phyloP scores from a whole-genome alignment of 2,113 vertebrate genomes.

The Boleophthalmus pectinirostris region DNA sequence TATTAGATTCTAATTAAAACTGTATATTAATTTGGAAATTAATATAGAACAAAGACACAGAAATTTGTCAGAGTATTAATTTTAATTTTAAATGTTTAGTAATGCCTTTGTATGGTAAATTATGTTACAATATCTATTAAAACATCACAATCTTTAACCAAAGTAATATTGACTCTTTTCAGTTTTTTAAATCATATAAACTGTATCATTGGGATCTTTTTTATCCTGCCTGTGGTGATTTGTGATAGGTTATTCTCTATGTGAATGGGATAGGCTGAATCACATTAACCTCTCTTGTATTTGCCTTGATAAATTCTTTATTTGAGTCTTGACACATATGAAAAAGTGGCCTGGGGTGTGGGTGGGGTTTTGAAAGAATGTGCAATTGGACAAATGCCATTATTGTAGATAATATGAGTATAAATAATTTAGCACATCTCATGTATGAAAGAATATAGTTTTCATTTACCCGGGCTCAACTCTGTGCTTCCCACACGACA shows the following conservation, averaged over 20 bases:
- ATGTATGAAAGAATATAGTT: constrained; percentile 42
- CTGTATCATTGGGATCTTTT: not conserved
- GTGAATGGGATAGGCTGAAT: not conserved
- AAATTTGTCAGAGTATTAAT: constrained; percentile 1
- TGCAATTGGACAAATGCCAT: constrained; percentile 25
- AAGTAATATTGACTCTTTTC: not conserved
- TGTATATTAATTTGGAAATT: constrained; percentile 33
- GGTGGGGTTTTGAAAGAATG: constrained; percentile 17
- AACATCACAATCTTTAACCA: constrained; percentile 1
- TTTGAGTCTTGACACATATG: constrained; percentile 6
- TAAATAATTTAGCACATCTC: constrained; percentile 45
- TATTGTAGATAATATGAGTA: constrained; percentile 39
- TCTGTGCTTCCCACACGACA: constrained; percentile 23
- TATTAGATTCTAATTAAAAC: constrained; percentile 28
- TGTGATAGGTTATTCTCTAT: not conserved
- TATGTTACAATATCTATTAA: constrained; percentile 4
- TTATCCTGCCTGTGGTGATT: not conserved
- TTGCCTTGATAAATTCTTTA: constrained; percentile 28
- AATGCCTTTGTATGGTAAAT: not conserved
- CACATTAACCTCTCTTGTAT: not conserved
- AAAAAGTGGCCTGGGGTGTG: constrained; percentile 12
- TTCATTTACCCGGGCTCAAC: constrained; percentile 40
- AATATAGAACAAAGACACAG: not conserved
- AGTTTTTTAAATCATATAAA: not conserved
- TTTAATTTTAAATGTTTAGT: not conserved